Conservation (phyloP, 2,888 invertebrate species). For the Dione juno region DNA sequence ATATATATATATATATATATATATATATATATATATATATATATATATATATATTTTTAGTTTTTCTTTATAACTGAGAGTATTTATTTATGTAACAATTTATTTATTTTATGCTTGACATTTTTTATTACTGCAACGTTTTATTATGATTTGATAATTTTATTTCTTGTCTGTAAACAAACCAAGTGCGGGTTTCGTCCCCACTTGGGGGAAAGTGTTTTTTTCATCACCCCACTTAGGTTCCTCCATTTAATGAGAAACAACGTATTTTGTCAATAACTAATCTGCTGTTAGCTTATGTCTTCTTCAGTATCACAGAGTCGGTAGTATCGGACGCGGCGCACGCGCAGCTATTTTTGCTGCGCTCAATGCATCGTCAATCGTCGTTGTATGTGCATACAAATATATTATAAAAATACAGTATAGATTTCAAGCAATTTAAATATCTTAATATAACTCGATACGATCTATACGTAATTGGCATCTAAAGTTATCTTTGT, state of each 20-base stretch:
- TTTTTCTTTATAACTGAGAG: no score
- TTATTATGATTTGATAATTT: no score
- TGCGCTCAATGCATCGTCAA: constrained; percentile 45
- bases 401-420: constrained; percentile 36
- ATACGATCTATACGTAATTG: not conserved
- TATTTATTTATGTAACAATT: no score
- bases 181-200: no score
- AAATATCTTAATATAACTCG: not conserved
- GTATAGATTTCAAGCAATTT: not conserved
- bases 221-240: no score
- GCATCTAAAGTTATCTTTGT: not conserved
- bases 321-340: constrained; percentile 31
- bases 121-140: no score
- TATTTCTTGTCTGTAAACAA: no score
- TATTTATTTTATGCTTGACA: no score
- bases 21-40: not conserved
- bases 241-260: no score
- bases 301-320: constrained; percentile 20
- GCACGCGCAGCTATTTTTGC: constrained; percentile 52
- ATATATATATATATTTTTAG: not conserved
- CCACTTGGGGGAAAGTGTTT: no score
- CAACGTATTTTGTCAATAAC: not conserved
- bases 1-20: not conserved
- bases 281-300: not conserved
- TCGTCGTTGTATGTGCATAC: constrained; percentile 42